These are phyloP conservation scores for Periphyllus acericola DNA, from an alignment of 2,888 invertebrate genomes.

Conservation along the genomic window DNA sequence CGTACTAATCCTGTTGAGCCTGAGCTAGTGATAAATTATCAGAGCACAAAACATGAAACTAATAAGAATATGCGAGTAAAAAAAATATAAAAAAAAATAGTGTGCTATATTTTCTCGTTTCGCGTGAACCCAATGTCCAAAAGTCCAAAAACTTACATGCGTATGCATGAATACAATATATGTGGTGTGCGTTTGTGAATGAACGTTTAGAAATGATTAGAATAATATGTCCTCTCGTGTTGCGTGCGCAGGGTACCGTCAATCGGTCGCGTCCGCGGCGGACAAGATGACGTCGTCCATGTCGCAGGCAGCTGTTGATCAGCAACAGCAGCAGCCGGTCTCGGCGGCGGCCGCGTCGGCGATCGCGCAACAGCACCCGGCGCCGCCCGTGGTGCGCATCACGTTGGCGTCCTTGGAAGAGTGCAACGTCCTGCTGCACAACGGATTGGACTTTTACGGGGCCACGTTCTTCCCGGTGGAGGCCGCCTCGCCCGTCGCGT, in stretches of 20 bases:
- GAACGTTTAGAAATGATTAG: too few species aligned
- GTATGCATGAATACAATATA: too few species aligned
- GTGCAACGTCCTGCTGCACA: slow-evolving; percentile 81
- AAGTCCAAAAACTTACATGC: too few species aligned
- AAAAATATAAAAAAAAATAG: too few species aligned
- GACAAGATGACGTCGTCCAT: slow-evolving; percentile 39
- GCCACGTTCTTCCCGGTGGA: slow-evolving; percentile 89
- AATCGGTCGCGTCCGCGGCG: slow-evolving; percentile 8
- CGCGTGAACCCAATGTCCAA: too few species aligned
- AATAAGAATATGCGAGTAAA: too few species aligned
- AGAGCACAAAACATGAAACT: too few species aligned
- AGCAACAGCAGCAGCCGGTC: slow-evolving; percentile 36
- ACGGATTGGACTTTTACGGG: slow-evolving; percentile 87
- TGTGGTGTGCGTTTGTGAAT: too few species aligned
- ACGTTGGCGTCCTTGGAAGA: slow-evolving; percentile 82
- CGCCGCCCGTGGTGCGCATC: slow-evolving; percentile 74
- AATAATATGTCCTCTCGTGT: too few species aligned
- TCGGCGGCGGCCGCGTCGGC: slow-evolving; percentile 13
- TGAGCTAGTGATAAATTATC: too few species aligned
- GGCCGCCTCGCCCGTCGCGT: slow-evolving; percentile 65
- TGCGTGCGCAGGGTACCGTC: slow-evolving; percentile 31
- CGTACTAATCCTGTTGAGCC: too few species aligned
- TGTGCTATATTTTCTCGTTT: too few species aligned
- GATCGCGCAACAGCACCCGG: slow-evolving; percentile 66
- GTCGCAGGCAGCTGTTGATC: slow-evolving; percentile 54